Evolutionary conservation across 2,888 invertebrate species (phyloP).

Genomic region (Euspilapteryx auroguttella): DNA sequence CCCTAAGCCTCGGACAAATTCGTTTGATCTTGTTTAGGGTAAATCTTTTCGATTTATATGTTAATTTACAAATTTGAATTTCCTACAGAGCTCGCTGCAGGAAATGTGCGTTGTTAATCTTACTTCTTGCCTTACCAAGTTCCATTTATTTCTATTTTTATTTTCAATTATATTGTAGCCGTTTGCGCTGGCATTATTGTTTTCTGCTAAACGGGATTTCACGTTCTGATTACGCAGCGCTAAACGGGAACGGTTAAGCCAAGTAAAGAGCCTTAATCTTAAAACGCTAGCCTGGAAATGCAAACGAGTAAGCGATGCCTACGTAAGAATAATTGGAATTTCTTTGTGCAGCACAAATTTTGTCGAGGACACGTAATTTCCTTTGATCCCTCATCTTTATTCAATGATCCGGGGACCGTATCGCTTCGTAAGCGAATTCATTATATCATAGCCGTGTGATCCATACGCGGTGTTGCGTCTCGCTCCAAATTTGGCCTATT

Average conservation of each 20-base stretch:
- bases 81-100: slow-evolving; percentile 28
- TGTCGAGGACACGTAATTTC: slow-evolving; percentile 47
- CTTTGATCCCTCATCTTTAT: slow-evolving; percentile 58
- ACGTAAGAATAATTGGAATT: slow-evolving; percentile 17
- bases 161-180: no score
- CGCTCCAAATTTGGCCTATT: slow-evolving; percentile 3
- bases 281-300: slow-evolving; percentile 23
- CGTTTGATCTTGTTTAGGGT: slow-evolving; percentile 55
- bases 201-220: no score
- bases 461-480: slow-evolving; percentile 14
- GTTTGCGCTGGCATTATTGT: no score
- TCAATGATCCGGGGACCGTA: slow-evolving; percentile 50
- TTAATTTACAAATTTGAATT: slow-evolving; percentile 55
- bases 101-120: slow-evolving; percentile 37
- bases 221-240: no score
- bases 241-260: no score
- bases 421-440: slow-evolving; percentile 51
- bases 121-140: slow-evolving; percentile 20
- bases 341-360: slow-evolving; percentile 45
- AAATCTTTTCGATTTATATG: slow-evolving; percentile 59
- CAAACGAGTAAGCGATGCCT: slow-evolving; percentile 25
- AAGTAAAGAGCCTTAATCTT: no score
- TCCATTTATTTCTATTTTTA: slow-evolving; percentile 19
- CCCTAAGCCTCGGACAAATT: slow-evolving; percentile 42
- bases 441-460: slow-evolving; percentile 41